These are phyloP conservation scores for Ichneumon xanthorius DNA, from an alignment of 2,888 invertebrate genomes.

Conservation along the genomic window DNA sequence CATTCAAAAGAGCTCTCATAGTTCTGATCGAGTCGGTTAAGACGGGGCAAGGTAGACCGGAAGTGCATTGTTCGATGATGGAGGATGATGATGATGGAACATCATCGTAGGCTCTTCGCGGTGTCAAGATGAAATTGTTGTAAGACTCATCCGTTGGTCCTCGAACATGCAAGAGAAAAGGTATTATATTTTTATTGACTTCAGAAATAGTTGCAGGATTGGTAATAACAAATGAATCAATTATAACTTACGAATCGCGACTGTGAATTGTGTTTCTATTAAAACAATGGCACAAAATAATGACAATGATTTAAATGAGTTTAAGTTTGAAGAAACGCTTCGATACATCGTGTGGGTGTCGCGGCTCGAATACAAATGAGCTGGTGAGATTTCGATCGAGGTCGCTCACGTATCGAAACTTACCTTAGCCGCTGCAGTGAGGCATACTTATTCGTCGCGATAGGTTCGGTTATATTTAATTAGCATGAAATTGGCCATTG, in stretches of 20 bases:
- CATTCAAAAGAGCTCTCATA: background rate
- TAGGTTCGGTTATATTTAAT: background rate
- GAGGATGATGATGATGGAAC: background rate
- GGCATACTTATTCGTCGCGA: background rate
- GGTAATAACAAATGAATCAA: background rate
- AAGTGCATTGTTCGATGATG: background rate
- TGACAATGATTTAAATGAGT: background rate
- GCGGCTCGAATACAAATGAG: background rate
- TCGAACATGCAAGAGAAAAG: background rate
- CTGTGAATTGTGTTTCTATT: background rate
- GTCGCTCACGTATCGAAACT: background rate
- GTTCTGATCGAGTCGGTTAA: background rate
- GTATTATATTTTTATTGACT: background rate
- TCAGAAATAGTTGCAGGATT: too few species aligned
- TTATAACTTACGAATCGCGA: background rate
- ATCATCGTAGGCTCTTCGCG: background rate
- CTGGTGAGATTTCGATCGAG: background rate
- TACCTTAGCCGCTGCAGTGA: background rate
- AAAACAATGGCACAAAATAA: background rate
- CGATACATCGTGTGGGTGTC: background rate
- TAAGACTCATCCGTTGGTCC: background rate
- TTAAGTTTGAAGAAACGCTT: background rate
- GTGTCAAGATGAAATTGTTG: background rate
- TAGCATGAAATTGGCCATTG: background rate
- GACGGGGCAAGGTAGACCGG: background rate